Conservation (phyloP, 1,140 invertebrate species). For the Zaprionus camerounensis region DNA sequence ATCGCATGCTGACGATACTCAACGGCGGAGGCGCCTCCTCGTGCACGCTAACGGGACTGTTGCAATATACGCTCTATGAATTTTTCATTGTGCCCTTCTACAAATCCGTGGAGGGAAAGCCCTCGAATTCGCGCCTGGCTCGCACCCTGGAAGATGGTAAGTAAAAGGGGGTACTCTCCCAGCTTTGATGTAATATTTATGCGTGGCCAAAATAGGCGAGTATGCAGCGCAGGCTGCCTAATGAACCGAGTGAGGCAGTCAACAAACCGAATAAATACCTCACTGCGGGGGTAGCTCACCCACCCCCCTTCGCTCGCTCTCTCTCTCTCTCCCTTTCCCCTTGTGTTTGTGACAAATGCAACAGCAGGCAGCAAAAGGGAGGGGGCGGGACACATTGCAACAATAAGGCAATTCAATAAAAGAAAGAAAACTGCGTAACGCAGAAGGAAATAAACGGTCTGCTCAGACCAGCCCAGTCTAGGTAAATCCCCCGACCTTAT, state of each 20-base stretch:
- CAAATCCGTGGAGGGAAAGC: slow-evolving; percentile 90
- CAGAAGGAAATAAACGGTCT: slow-evolving; percentile 9
- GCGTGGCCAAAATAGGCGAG: slow-evolving; percentile 24
- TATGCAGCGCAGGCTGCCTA: slow-evolving; percentile 27
- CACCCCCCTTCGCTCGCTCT: slow-evolving; percentile 4
- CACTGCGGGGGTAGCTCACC: slow-evolving; percentile 2
- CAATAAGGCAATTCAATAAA: slow-evolving; percentile 76
- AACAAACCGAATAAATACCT: slow-evolving; percentile 70
- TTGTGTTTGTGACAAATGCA: slow-evolving; percentile 55
- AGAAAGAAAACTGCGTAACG: slow-evolving; percentile 53
- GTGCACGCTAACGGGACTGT: slow-evolving; percentile 88
- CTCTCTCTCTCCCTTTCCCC: background rate
- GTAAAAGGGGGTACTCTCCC: slow-evolving; percentile 56
- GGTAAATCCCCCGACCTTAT: slow-evolving; percentile 36
- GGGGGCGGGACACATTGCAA: slow-evolving; percentile 57
- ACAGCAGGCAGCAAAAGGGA: slow-evolving; percentile 8
- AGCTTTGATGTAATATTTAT: slow-evolving; percentile 58
- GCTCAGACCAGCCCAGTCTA: background rate
- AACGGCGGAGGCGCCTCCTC: slow-evolving; percentile 88
- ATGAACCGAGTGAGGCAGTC: slow-evolving; percentile 16
- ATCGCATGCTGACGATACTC: slow-evolving; percentile 88
- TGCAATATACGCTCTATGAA: slow-evolving; percentile 90
- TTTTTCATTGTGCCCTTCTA: slow-evolving; percentile 92
- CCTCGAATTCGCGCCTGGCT: slow-evolving; percentile 89
- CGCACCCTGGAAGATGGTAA: slow-evolving; percentile 91